Conservation (phyloP, 1,140 invertebrate species). For the Plodia interpunctella region DNA sequence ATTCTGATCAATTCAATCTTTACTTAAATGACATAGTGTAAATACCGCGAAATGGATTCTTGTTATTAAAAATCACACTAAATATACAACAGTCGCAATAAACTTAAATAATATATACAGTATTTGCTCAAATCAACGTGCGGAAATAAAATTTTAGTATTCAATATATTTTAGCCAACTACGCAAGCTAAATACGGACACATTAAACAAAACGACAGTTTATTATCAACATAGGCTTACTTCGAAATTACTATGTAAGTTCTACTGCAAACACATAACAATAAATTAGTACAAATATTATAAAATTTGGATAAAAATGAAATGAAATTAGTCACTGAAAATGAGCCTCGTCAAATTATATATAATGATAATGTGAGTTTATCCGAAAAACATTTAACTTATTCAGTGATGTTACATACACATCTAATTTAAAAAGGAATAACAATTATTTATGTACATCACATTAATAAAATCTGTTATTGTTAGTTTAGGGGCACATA, state of each 20-base stretch:
- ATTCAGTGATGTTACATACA: too few relatives aligned
- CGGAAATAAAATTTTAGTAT: neutral
- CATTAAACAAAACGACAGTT: neutral
- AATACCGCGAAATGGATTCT: neutral
- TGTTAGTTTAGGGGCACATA: too few relatives aligned
- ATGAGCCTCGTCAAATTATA: neutral
- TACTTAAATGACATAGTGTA: neutral
- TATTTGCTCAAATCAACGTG: neutral
- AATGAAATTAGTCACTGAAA: neutral
- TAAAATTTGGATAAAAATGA: neutral
- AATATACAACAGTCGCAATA: slow-evolving; percentile 2
- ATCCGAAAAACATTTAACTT: too few relatives aligned
- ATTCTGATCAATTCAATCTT: neutral
- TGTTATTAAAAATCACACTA: neutral
- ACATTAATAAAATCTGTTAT: too few relatives aligned
- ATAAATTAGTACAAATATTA: neutral
- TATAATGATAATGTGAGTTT: too few relatives aligned
- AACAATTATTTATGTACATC: too few relatives aligned
- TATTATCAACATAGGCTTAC: slow-evolving; percentile 2
- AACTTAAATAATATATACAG: neutral
- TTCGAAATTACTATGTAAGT: neutral
- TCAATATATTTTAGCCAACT: neutral
- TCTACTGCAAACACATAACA: slow-evolving; percentile 7
- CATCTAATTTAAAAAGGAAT: too few relatives aligned
- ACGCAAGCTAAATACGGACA: neutral